Evolutionary conservation across 2,113 vertebrate species (phyloP).

Genomic region (Delphinus delphis): DNA sequence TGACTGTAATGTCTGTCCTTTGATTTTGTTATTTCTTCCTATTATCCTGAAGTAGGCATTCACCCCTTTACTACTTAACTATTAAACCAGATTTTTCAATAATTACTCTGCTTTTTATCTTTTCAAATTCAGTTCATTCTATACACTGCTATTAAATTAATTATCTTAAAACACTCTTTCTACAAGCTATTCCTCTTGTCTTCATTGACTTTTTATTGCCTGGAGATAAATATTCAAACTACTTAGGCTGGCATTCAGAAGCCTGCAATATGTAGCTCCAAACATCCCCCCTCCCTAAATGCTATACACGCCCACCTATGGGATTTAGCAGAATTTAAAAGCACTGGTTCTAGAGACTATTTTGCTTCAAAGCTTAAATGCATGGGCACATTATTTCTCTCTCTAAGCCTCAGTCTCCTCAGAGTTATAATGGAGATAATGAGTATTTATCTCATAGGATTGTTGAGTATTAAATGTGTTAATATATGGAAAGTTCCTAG

Average conservation of each 20-base stretch:
- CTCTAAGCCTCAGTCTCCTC: background rate
- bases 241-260: background rate
- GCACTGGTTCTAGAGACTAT: background rate
- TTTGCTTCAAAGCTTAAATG: background rate
- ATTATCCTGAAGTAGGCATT: background rate
- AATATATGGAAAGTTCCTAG: background rate
- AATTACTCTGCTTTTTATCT: background rate
- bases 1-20: background rate
- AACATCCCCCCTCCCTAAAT: background rate
- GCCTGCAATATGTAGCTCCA: background rate
- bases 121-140: background rate
- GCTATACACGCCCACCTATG: background rate
- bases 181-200: background rate
- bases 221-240: conserved; percentile 4
- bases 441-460: background rate
- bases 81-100: conserved; percentile 16
- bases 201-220: background rate
- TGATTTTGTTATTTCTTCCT: conserved; percentile 38
- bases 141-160: conserved; percentile 19
- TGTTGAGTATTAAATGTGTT: background rate
- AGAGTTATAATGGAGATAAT: background rate
- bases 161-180: background rate
- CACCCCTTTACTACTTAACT: background rate
- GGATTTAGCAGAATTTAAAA: background rate
- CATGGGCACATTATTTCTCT: background rate